A percentile compares a stretch with the other conserved stretches of the same genome.
phyloP scores from a whole-genome alignment of 2,797 vertebrate species.

The Hemitrygon akajei region DNA sequence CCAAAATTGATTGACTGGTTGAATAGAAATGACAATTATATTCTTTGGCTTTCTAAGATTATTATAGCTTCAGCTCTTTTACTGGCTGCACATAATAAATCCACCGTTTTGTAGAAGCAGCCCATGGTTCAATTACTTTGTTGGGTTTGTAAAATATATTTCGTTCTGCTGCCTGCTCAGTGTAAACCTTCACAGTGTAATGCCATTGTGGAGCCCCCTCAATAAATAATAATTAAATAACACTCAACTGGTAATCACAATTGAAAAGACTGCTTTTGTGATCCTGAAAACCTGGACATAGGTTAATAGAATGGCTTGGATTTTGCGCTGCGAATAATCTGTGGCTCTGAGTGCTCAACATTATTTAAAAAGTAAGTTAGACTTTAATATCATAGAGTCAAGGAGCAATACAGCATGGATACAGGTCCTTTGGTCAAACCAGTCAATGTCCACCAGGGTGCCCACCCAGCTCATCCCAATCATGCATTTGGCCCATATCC shows the following conservation, averaged over 20 bases:
- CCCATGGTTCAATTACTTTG: neutral
- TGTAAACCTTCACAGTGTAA: neutral
- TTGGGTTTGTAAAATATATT: neutral
- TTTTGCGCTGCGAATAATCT: neutral
- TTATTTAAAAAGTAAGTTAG: neutral
- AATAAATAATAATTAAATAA: neutral
- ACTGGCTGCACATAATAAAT: neutral
- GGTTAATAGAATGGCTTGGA: neutral
- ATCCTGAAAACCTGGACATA: neutral
- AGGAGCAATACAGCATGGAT: too few relatives aligned
- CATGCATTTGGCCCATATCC: too few relatives aligned
- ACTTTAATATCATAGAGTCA: neutral
- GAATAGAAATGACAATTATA: neutral
- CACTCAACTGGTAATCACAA: neutral
- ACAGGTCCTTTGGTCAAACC: too few relatives aligned
- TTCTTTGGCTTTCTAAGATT: constrained; percentile 6
- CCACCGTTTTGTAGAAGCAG: neutral
- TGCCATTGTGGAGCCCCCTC: too few relatives aligned
- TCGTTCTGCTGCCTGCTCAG: neutral
- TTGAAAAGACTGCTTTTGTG: neutral
- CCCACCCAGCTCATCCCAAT: too few relatives aligned
- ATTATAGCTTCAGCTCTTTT: neutral
- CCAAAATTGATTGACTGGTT: neutral
- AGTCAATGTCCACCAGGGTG: too few relatives aligned
- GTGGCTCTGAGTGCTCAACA: neutral